Evolutionary conservation across 1,140 invertebrate species (phyloP), one percentile per base, ranked within the genome.

Genomic region (Drosophila repletoides): DNA sequence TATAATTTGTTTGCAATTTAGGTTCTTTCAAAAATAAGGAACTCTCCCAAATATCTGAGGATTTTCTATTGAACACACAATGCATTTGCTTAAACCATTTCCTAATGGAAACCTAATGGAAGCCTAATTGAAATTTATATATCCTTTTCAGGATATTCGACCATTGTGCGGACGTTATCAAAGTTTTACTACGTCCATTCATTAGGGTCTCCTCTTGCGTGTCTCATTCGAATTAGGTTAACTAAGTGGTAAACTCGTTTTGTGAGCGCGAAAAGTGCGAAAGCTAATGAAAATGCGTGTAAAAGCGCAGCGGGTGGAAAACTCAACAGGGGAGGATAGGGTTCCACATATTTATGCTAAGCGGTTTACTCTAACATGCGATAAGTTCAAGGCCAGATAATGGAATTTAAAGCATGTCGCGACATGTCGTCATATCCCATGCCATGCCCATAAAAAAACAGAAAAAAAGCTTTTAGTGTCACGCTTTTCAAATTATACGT

Each of bases 211-310:
- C 43, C 21, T 19, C 15, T 86, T 80, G 80, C 80, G 80, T 86
- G 80, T 28, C 43, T n/a, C 36, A 17, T 63, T 15, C 14, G 68
- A 86, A 86, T 86, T 86, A 72, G 80, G 80, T 86, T 86, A 86
- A 76, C 81, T 69, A 86, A 86, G 80, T 86, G 80, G 59, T 51
- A 60, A 80, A 74, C 64, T 80, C 19, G 63, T 67, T 49, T 56
- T 24, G 48, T 38, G 40, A 29, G 34, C 33, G 41, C 46, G 33
- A 59, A 81, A 58, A 64, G 60, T 74, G 79, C 60, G 79, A 83
- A 74, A 73, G 28, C 46, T 59, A 71, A 68, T 63, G 52, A 86
- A 86, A 66, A 76, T 80, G 72, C 75, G 80, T 72, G 68, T 69
- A 46, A 75, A 67, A 74, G 52, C 53, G 36, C 28, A 72, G 49